These are phyloP conservation scores for Zoanthus sansibaricus DNA, from an alignment of 92 coral and sea anemone species.

Conservation along the genomic window DNA sequence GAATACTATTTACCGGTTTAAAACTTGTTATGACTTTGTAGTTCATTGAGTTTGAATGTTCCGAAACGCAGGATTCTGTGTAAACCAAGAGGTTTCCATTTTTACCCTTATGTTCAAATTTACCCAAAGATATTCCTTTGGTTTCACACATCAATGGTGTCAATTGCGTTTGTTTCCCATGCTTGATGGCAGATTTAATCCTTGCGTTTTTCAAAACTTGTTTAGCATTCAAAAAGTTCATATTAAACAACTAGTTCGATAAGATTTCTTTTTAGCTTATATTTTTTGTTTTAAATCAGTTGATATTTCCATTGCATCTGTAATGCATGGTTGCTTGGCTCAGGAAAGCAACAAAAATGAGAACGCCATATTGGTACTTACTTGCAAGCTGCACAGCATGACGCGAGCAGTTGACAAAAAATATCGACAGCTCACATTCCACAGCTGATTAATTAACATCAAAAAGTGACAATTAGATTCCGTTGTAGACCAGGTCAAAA, in stretches of 20 bases:
- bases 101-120: constrained; percentile 89
- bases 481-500: background rate
- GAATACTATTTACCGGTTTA: constrained; percentile 71
- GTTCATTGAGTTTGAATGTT: constrained; percentile 51
- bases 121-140: constrained; percentile 75
- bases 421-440: background rate
- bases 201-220: constrained; percentile 58
- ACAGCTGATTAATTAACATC: background rate
- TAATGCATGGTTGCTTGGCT: too few species aligned
- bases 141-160: constrained; percentile 76
- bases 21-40: constrained; percentile 79
- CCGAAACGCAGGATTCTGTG: constrained; percentile 71
- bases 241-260: background rate
- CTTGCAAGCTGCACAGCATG: background rate
- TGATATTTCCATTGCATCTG: too few species aligned
- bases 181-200: constrained; percentile 83
- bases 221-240: constrained; percentile 22
- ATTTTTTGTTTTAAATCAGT: too few species aligned
- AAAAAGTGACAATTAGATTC: background rate
- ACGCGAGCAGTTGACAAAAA: background rate
- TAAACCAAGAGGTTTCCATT: constrained; percentile 88
- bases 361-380: background rate
- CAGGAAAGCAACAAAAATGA: background rate
- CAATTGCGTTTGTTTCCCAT: constrained; percentile 81
- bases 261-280: background rate